Conservation (phyloP, 2,797 vertebrate genomes). For the Anniella stebbinsi region DNA sequence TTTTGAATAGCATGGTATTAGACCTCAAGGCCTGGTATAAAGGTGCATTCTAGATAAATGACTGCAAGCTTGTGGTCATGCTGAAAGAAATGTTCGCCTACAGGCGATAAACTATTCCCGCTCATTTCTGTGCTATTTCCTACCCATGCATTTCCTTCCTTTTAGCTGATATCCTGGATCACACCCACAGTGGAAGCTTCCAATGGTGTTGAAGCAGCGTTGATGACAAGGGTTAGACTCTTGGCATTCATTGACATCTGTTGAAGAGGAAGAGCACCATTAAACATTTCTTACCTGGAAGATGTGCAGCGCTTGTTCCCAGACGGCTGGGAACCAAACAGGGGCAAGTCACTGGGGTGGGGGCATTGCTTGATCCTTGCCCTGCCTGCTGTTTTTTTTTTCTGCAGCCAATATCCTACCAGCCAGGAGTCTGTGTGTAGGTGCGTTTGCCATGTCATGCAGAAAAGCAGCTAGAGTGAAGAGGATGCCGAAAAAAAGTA, state of each 20-base stretch:
- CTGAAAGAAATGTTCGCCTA: not conserved
- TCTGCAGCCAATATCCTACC: not conserved
- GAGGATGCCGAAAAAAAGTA: not conserved
- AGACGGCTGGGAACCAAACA: not conserved
- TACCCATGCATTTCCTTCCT: conserved; percentile 93
- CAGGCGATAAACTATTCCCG: not conserved
- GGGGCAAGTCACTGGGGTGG: not conserved
- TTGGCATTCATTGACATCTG: conserved; percentile 96
- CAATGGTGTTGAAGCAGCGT: conserved; percentile 92
- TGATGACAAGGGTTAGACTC: conserved; percentile 93
- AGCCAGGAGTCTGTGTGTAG: not conserved
- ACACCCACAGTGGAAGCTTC: conserved; percentile 95
- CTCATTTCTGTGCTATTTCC: conserved; percentile 41
- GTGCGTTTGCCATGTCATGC: not conserved
- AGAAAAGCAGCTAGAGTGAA: not conserved
- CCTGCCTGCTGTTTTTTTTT: not conserved
- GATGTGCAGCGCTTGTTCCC: not conserved
- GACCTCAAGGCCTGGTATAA: not conserved
- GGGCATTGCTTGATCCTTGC: not conserved
- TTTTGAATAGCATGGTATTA: not conserved
- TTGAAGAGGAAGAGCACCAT: conserved; percentile 57
- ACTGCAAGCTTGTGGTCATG: not conserved
- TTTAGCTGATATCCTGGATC: conserved; percentile 93
- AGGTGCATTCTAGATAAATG: not conserved
- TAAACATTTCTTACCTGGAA: not conserved